Base-by-base conservation (phyloP, 2,888 invertebrate species). In the Chydorus sphaericus region DNA sequence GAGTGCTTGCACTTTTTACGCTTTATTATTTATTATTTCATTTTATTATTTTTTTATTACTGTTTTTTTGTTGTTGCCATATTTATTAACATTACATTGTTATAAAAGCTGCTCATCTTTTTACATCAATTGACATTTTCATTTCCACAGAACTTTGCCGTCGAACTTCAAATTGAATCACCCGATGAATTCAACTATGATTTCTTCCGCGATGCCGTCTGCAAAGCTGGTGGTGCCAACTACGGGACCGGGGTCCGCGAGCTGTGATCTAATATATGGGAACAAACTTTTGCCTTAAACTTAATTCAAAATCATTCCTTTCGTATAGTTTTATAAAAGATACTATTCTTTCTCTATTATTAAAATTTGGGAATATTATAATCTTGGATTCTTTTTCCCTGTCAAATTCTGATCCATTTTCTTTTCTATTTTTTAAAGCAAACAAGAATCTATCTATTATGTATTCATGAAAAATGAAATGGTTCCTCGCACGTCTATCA, bases 191-290 rank as follows among this genome's bases (percentile, higher is more conserved):
- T 85, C 69, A 79, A 80, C 65, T 76, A 82, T 66, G 78, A 80
- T 62, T 75, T 78, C 67, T 82, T 85, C 68, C 77, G 77, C 64
- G 79, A 80, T 57, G 79, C 79, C 59, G 69, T 85, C 64, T 78
- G 77, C 64, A 79, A 80, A 67, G 85, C 84, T 58, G 83, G 85
- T 36, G 85, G 85, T 61, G 85, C 85, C 56, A 84, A 85, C 70
- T 85, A 85, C 65, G 85, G 85, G 53, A 85, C 84, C 50, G 85
- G 85, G 44, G 73, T 80, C 62, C 75, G 83, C 66, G 81, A 81
- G 66, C 75, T 73, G 73, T 76, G 73, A 75, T 50, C n/a, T n/a
- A n/a, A n/a, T n/a, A n/a, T n/a, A n/a, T n/a, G n/a, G n/a, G n/a
- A n/a, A n/a, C n/a, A n/a, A n/a, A n/a, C n/a, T 50, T 14, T 26